Evolutionary conservation across 2,113 vertebrate genomes (phyloP).

Genomic region (Kobus ellipsiprymnus): DNA sequence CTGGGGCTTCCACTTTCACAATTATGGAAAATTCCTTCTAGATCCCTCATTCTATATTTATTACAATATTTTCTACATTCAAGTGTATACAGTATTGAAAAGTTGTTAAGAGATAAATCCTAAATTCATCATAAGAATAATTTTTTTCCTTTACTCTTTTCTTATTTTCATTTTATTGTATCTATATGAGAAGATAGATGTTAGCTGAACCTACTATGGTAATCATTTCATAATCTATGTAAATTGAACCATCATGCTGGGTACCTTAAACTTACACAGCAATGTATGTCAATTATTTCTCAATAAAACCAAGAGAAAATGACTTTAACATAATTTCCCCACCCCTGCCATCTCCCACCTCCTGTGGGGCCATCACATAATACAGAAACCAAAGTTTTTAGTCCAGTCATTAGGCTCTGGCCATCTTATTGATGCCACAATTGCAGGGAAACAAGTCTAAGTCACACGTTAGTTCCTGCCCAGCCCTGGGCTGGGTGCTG

Average conservation of each 20-base stretch:
- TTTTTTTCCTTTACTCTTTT: background rate
- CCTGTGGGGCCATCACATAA: background rate
- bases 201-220: background rate
- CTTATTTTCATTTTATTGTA: background rate
- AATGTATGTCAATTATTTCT: background rate
- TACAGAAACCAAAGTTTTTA: background rate
- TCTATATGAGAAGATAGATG: background rate
- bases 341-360: background rate
- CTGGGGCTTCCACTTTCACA: background rate
- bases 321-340: background rate
- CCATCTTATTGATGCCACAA: background rate
- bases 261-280: background rate
- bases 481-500: background rate
- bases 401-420: background rate
- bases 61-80: background rate
- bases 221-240: background rate
- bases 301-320: background rate
- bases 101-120: background rate
- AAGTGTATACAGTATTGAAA: background rate
- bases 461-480: background rate
- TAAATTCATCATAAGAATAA: background rate
- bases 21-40: background rate
- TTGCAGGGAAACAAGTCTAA: background rate
- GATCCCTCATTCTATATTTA: background rate
- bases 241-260: background rate